Base-by-base conservation (phyloP, 1,140 invertebrate species). In the Spodoptera litura region DNA sequence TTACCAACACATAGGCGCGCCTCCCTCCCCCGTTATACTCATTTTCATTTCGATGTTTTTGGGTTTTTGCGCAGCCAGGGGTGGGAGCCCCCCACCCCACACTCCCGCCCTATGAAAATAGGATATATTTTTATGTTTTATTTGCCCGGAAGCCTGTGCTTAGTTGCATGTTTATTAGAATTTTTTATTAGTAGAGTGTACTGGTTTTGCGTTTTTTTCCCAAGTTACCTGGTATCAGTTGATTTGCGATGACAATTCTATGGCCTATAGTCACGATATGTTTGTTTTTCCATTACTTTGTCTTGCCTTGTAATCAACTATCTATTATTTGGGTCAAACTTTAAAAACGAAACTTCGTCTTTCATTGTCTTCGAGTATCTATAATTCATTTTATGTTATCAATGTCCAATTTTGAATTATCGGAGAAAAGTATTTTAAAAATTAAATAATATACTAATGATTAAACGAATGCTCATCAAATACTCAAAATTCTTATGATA, bases 121-220 rank as follows among this genome's bases (percentile, higher is more conserved):
- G 93, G 93, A 94, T 94, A 94, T 94, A 94, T 94, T 94, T 94
- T 94, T 94, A 94, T 94, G 91, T 94, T 94, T 94, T 93, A 94
- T 94, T 94, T 91, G 90, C 89, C 89, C 91, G 91, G 91, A 93
- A 94, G 90, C 87, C 90, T 82, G 88, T 90, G 91, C 88, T 94
- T 94, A 94, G 93, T 94, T 94, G 91, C 93, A 94, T 94, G 93
- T 93, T 94, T 94, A 94, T 93, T 93, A 93, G 90, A 93, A 91
- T 81, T 94, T 94, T 94, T 94, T 94, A 94, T 94, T 93, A 93
- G 89, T 94, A 93, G 91, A 90, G 89, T 59, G 62, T 80, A 90
- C 85, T 56, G 84, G 84, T 87, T 87, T 87, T 83, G 81, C 80
- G 76, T 82, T 88, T 87, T 87, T 85, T 86, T 44, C 38, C 83